Percentiles rank a stretch among this genome's conserved stretches.
Conservation (phyloP, 2,797 vertebrate genomes). For the Microctenopoma stevenorrisi region DNA sequence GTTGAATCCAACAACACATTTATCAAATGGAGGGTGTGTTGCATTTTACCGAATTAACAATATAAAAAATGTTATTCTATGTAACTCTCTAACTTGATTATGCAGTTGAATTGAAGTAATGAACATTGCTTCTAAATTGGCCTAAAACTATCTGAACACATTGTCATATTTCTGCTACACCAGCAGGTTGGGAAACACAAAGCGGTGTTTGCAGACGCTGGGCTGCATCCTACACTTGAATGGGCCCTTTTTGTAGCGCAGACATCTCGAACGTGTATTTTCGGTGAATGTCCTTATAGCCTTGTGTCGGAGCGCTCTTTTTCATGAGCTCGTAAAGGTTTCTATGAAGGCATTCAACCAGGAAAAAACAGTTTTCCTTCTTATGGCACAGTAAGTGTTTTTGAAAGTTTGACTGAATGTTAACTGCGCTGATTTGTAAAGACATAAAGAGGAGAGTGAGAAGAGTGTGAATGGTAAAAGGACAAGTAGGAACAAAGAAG, state of each 20-base stretch:
- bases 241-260: constrained; percentile 15
- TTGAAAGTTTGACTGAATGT: constrained; percentile 40
- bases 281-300: constrained; percentile 37
- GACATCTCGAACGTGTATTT: constrained; percentile 16
- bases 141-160: too few species aligned
- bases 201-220: too few species aligned
- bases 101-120: too few species aligned
- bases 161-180: too few species aligned
- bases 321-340: constrained; percentile 34
- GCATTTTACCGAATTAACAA: too few species aligned
- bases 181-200: too few species aligned
- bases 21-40: too few species aligned
- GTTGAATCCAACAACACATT: too few species aligned
- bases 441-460: constrained; percentile 21
- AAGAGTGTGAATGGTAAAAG: constrained; percentile 18
- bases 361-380: constrained; percentile 32
- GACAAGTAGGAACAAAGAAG: constrained; percentile 14
- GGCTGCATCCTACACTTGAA: constrained; percentile 3
- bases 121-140: too few species aligned
- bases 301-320: constrained; percentile 47
- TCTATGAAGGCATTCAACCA: constrained; percentile 40
- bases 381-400: constrained; percentile 17
- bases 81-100: too few species aligned
- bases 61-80: too few species aligned
- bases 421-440: constrained; percentile 30